Conservation (phyloP, 2,797 vertebrate species). For the Tragelaphus eurycerus region DNA sequence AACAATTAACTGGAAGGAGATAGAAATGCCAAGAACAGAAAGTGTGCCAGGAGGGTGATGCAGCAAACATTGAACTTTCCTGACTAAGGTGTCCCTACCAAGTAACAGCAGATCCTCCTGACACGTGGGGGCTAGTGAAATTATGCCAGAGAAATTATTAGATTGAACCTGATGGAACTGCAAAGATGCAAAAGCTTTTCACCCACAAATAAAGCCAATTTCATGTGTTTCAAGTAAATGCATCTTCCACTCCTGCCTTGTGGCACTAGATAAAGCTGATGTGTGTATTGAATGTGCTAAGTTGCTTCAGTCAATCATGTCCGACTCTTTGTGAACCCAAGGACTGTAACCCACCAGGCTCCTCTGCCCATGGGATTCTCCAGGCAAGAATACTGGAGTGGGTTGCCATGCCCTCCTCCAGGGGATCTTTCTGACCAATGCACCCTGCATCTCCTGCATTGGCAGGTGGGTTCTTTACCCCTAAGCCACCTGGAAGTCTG, state of each 20-base stretch:
- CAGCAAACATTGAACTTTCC: neutral
- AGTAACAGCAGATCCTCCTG: neutral
- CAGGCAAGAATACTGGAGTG: neutral
- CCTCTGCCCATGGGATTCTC: neutral
- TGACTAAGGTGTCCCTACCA: neutral
- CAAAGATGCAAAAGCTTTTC: neutral
- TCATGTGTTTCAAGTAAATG: neutral
- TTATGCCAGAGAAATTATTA: neutral
- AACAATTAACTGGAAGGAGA: neutral
- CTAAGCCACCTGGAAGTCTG: neutral
- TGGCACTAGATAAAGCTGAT: neutral
- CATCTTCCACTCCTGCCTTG: neutral
- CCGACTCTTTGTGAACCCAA: neutral
- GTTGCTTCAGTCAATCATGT: neutral
- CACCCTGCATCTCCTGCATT: accelerated
- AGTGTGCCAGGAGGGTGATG: neutral
- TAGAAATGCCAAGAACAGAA: neutral
- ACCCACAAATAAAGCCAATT: neutral
- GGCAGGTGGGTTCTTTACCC: neutral
- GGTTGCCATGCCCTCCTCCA: neutral
- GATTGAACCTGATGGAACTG: neutral
- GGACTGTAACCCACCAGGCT: neutral
- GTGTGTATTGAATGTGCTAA: neutral
- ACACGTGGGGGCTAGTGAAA: neutral
- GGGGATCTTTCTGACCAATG: neutral